Percentiles rank a stretch among this genome's conserved stretches.
Evolutionary conservation across 2,888 invertebrate species (phyloP).

Genomic region (Leptinotarsa haldemani): DNA sequence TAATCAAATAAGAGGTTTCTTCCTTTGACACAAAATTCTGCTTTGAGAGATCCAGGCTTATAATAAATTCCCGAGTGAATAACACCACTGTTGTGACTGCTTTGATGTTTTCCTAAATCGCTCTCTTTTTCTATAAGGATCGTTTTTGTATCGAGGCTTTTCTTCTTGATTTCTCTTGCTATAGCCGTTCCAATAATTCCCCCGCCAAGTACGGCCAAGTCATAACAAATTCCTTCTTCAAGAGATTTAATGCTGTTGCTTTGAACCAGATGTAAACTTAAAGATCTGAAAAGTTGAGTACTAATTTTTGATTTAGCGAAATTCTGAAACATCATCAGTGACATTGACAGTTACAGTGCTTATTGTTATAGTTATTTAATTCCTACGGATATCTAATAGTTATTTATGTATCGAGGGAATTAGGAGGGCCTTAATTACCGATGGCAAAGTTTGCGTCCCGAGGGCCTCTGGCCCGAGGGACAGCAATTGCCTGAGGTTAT

Average conservation of each 20-base stretch:
- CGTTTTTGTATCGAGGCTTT: conserved; percentile 81
- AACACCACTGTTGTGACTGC: conserved; percentile 96
- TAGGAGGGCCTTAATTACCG: no score
- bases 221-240: conserved; percentile 66
- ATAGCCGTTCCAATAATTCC: conserved; percentile 96
- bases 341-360: not conserved
- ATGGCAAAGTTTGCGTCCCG: no score
- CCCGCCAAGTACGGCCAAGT: conserved; percentile 91
- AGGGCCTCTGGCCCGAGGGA: no score
- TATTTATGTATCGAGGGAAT: no score
- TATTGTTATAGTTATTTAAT: no score
- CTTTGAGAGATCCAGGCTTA: conserved; percentile 82
- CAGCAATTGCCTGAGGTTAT: no score
- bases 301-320: not conserved
- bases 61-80: conserved; percentile 94
- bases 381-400: no score
- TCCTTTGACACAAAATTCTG: conserved; percentile 91
- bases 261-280: not conserved
- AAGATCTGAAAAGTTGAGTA: not conserved
- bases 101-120: conserved; percentile 86
- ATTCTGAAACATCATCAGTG: conserved; percentile 12
- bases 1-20: conserved; percentile 82
- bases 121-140: conserved; percentile 91
- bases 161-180: conserved; percentile 82
- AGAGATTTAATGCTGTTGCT: conserved; percentile 16